Evolutionary conservation across 2,888 invertebrate species (phyloP).

Genomic region (Tipula helvola): DNA sequence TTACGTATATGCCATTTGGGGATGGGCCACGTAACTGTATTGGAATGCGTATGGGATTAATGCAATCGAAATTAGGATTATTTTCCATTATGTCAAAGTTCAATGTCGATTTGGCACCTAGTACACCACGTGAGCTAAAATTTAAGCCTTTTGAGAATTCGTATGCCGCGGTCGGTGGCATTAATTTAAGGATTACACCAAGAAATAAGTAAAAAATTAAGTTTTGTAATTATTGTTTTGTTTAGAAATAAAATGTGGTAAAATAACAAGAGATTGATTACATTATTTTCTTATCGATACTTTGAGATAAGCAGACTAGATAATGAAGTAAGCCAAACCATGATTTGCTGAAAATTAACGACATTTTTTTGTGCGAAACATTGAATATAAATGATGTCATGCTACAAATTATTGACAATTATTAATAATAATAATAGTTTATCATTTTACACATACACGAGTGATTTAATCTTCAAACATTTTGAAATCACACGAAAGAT

Average conservation of each 20-base stretch:
- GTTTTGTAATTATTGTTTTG: neutral
- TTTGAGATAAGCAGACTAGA: neutral
- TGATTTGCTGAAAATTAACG: no score
- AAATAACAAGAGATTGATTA: neutral
- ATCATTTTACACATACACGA: no score
- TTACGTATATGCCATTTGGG: neutral
- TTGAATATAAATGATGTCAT: no score
- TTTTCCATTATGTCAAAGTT: neutral
- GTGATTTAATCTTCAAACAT: no score
- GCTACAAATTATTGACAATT: no score
- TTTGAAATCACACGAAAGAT: no score
- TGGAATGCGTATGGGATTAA: neutral
- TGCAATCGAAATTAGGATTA: neutral
- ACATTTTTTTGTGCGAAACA: no score
- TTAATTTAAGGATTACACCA: neutral
- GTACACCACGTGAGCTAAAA: neutral
- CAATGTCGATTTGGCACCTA: neutral
- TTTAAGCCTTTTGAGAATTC: neutral
- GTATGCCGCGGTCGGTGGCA: neutral
- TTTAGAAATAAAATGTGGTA: neutral
- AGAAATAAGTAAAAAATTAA: neutral
- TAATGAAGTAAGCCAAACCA: no score
- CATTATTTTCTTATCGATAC: neutral
- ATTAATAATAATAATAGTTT: no score
- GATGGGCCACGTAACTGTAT: constrained; percentile 14